Conservation (phyloP, 1,140 invertebrate genomes). For the Pogonomyrmex californicus region DNA sequence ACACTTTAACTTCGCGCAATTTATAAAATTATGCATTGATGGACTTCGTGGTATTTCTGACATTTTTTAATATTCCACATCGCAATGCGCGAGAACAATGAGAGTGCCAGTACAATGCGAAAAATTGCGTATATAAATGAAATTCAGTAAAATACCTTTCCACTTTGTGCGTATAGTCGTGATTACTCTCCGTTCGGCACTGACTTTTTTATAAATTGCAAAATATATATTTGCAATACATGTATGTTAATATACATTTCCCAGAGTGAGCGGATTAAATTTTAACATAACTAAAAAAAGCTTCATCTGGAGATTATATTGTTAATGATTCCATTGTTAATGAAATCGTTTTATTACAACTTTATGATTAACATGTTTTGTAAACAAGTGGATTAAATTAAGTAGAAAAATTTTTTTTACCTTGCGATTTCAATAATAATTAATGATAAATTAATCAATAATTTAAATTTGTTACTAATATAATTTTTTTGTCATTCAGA, state of each 20-base stretch:
- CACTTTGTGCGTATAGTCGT: constrained; percentile 27
- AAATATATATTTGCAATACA: constrained; percentile 26
- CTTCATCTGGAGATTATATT: too few species aligned
- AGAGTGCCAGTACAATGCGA: constrained; percentile 45
- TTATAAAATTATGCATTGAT: constrained; percentile 59
- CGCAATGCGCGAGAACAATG: constrained; percentile 25
- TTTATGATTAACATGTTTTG: too few species aligned
- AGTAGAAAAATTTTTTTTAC: too few species aligned
- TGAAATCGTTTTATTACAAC: too few species aligned
- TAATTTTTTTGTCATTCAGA: too few species aligned
- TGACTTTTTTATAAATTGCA: constrained; percentile 4
- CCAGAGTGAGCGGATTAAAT: constrained; percentile 7
- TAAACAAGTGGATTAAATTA: too few species aligned
- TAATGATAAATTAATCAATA: too few species aligned
- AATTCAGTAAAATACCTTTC: constrained; percentile 54
- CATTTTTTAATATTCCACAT: constrained; percentile 62
- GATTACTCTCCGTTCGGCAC: constrained; percentile 29
- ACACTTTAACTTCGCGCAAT: constrained; percentile 29
- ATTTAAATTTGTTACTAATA: too few species aligned
- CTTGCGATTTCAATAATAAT: too few species aligned
- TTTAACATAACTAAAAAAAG: not conserved
- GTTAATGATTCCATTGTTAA: too few species aligned
- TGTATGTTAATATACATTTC: not conserved
- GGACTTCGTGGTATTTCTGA: constrained; percentile 57
- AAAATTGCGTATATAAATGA: constrained; percentile 54